Conservation (phyloP, 1,140 invertebrate species). For the Drosophila serrata region DNA sequence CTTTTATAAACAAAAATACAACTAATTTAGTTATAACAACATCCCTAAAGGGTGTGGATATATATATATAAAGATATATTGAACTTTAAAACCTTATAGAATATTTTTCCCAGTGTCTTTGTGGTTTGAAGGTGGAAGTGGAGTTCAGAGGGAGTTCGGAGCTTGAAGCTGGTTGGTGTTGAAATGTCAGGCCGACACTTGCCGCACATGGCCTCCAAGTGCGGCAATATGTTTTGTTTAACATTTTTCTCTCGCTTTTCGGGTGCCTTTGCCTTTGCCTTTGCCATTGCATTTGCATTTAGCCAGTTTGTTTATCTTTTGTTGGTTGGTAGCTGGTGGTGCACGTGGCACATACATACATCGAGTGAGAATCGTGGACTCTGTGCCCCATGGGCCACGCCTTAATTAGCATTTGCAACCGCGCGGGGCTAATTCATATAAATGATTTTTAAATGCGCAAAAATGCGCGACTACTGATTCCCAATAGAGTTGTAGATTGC, state of each 20-base stretch:
- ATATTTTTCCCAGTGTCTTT: not conserved
- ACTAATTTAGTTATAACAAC: not conserved
- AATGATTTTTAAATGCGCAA: conserved; percentile 79
- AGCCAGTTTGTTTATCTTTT: conserved; percentile 66
- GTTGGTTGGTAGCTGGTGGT: conserved; percentile 8
- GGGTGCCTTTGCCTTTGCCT: conserved; percentile 44
- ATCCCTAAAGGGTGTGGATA: not conserved
- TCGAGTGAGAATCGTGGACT: conserved; percentile 39
- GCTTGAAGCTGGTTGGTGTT: conserved; percentile 47
- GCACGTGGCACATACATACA: conserved; percentile 7
- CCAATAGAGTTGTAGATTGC: conserved; percentile 73
- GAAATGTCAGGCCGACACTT: conserved; percentile 71
- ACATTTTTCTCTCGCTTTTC: conserved; percentile 49
- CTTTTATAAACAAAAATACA: not conserved
- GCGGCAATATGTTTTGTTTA: conserved; percentile 79
- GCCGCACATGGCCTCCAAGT: conserved; percentile 71
- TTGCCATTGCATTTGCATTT: conserved; percentile 60
- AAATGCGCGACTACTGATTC: conserved; percentile 71
- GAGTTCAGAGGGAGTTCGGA: not conserved
- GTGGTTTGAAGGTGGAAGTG: not conserved
- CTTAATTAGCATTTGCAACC: conserved; percentile 55
- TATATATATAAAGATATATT: not conserved
- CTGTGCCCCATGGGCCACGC: conserved; percentile 40
- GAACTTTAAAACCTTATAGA: not conserved
- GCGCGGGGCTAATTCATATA: conserved; percentile 62